Conservation (phyloP, 2,113 vertebrate genomes). For the Myiozetetes cayanensis region DNA sequence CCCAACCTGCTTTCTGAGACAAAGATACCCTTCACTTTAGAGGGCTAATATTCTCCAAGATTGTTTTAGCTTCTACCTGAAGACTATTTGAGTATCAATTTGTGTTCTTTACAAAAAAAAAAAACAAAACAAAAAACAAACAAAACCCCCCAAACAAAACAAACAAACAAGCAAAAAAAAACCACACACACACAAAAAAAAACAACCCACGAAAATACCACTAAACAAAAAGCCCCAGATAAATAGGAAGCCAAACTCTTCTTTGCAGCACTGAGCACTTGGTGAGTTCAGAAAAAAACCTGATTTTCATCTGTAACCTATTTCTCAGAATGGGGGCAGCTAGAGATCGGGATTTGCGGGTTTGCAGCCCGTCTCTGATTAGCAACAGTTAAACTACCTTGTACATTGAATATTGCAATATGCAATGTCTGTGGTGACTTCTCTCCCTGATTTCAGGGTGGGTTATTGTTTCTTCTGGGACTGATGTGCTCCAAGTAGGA, state of each 20-base stretch:
- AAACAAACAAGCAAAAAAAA: too few relatives aligned
- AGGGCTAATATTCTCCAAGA: background rate
- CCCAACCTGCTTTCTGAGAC: slow-evolving; percentile 64
- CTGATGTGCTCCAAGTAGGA: background rate
- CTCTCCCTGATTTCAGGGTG: background rate
- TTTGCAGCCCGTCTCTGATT: background rate
- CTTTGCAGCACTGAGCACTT: background rate
- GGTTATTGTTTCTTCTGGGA: background rate
- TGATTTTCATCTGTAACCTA: background rate
- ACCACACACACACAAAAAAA: too few relatives aligned
- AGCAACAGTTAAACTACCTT: background rate
- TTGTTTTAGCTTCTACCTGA: background rate
- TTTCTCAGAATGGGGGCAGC: background rate
- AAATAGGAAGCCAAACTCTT: background rate
- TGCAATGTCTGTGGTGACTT: background rate
- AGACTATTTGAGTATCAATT: background rate
- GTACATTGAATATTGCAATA: fast-evolving
- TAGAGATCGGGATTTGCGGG: background rate
- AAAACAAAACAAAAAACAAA: too few relatives aligned
- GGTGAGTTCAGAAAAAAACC: fast-evolving
- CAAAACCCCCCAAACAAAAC: too few relatives aligned
- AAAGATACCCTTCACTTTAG: background rate
- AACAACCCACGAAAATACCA: too few relatives aligned
- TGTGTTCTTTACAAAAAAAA: background rate
- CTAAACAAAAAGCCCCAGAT: too few relatives aligned